These are phyloP conservation scores for Cerastis rubricosa DNA, from an alignment of 2,888 invertebrate species.

Conservation along the genomic window DNA sequence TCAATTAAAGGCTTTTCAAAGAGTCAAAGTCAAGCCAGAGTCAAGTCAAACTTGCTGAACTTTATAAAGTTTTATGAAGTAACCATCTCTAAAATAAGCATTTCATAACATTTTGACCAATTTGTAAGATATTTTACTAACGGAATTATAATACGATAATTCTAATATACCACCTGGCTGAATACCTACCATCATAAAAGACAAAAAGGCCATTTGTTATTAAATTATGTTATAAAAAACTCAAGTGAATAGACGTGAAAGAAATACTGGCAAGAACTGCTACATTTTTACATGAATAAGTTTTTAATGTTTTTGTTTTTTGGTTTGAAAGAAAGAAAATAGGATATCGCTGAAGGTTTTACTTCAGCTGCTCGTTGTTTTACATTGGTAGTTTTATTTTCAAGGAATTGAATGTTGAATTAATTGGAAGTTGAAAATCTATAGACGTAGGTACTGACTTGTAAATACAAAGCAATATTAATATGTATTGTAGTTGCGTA, in stretches of 20 bases:
- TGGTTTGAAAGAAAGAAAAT: background rate
- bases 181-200: slow-evolving; percentile 11
- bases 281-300: slow-evolving; percentile 25
- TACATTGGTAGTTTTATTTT: background rate
- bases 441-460: background rate
- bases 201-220: slow-evolving; percentile 35
- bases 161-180: slow-evolving; percentile 18
- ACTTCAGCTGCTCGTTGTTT: slow-evolving; percentile 9
- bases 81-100: background rate
- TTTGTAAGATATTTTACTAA: slow-evolving; percentile 12
- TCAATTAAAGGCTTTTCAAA: too few species aligned
- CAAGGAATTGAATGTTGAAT: background rate
- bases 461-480: background rate
- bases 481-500: too few species aligned
- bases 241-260: slow-evolving; percentile 3
- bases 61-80: too few species aligned
- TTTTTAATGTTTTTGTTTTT: slow-evolving; percentile 31
- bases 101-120: slow-evolving; percentile 2
- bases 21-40: too few species aligned
- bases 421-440: background rate
- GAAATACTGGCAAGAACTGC: slow-evolving; percentile 26
- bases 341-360: background rate
- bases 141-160: slow-evolving; percentile 5
- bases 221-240: slow-evolving; percentile 48
- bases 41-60: too few species aligned